A percentile compares a stretch with the other conserved stretches of the same genome.
Conservation (phyloP, 2,888 invertebrate species). For the Drosophila anceps region DNA sequence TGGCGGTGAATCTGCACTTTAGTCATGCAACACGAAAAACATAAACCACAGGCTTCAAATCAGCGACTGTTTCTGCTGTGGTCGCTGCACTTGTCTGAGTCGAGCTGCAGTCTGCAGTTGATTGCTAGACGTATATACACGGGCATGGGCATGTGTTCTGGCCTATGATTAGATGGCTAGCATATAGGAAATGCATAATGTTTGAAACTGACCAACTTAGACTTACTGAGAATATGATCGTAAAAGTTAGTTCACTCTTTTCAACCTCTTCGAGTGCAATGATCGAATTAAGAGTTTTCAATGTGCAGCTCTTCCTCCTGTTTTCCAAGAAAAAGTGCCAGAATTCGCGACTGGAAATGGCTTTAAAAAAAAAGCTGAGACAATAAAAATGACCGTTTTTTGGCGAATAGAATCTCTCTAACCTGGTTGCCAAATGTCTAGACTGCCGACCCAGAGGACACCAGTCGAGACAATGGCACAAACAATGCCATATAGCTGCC, state of each 20-base stretch:
- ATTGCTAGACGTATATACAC: constrained; percentile 36
- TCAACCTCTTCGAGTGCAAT: not conserved
- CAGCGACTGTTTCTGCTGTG: constrained; percentile 23
- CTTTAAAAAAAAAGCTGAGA: constrained; percentile 50
- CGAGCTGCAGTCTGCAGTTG: constrained; percentile 24
- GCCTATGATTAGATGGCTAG: constrained; percentile 59
- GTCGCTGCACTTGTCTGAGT: constrained; percentile 34
- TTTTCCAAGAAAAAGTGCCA: constrained; percentile 50
- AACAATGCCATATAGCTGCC: constrained; percentile 56
- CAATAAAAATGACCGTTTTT: constrained; percentile 66
- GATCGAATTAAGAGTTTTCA: not conserved
- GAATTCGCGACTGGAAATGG: constrained; percentile 44
- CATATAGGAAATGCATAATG: constrained; percentile 29
- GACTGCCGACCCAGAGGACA: constrained; percentile 50
- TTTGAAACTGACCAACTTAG: constrained; percentile 9
- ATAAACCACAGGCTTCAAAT: constrained; percentile 60
- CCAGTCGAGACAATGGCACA: constrained; percentile 19
- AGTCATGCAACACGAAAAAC: constrained; percentile 54
- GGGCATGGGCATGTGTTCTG: constrained; percentile 34
- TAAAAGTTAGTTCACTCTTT: not conserved
- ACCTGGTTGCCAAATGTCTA: constrained; percentile 75
- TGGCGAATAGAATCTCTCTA: constrained; percentile 57
- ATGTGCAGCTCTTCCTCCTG: not conserved
- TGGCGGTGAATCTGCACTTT: constrained; percentile 52
- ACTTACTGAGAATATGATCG: constrained; percentile 20